Percentiles rank a stretch among this genome's conserved stretches.
These are phyloP conservation scores for Forbesichthys papilliferus DNA, from an alignment of 2,113 vertebrate genomes.

Conservation along the genomic window DNA sequence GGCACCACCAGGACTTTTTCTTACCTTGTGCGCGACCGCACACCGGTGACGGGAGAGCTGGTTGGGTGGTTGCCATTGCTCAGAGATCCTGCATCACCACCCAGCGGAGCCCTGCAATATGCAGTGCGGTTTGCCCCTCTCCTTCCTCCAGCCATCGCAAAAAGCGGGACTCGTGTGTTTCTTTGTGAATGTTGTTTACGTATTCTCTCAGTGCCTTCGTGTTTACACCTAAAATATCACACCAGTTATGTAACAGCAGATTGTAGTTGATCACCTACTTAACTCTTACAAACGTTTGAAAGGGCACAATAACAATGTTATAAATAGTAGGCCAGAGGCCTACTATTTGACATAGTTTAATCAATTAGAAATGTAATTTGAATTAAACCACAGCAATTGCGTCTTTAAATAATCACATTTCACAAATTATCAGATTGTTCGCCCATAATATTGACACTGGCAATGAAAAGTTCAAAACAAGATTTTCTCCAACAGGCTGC, in stretches of 20 bases:
- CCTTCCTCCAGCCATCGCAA: conserved; percentile 90
- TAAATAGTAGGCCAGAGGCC: too few species aligned
- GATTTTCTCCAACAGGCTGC: too few species aligned
- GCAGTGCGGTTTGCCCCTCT: conserved; percentile 91
- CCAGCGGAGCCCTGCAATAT: conserved; percentile 90
- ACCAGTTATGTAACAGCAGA: not conserved
- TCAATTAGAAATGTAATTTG: too few species aligned
- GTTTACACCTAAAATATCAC: not conserved
- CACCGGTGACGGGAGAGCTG: conserved; percentile 87
- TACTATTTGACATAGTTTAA: not conserved
- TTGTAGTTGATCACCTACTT: not conserved
- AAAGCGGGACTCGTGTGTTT: conserved; percentile 33
- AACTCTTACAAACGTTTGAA: not conserved
- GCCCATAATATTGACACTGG: too few species aligned
- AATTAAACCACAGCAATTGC: too few species aligned
- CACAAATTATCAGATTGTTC: too few species aligned
- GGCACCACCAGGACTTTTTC: not conserved
- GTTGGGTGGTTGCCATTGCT: conserved; percentile 83
- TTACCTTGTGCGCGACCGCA: conserved; percentile 90
- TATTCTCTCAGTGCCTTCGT: conserved; percentile 2
- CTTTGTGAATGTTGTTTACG: not conserved
- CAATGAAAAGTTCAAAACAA: conserved; percentile 12
- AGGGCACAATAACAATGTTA: not conserved
- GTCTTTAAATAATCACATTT: too few species aligned
- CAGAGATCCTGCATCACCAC: conserved; percentile 85